Evolutionary conservation across 2,888 invertebrate species (phyloP), one percentile per base, ranked within the genome.

Genomic region (Drosophila nigritarsus): DNA sequence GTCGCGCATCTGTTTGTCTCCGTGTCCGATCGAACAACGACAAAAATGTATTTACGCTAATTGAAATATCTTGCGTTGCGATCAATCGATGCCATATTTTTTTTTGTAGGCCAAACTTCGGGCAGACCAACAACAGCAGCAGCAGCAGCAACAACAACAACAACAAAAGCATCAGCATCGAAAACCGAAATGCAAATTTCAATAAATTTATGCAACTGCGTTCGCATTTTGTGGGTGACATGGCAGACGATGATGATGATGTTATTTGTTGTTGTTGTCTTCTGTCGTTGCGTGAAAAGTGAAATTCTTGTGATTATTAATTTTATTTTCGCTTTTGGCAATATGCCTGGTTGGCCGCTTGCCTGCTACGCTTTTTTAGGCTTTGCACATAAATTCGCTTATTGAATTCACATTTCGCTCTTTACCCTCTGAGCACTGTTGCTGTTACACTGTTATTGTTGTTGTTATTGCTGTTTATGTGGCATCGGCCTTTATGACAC

Each of bases 31-130:
- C 65, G 80, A 76, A 74, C 78, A 87, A 80, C 84, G 81, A 81
- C 89, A 90, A 83, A 87, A 89, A 89, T 89, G 87, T 89, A 90
- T 89, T 87, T 89, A 87, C 90, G 90, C 90, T 87, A 87, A 87
- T 87, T 87, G 90, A 87, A 90, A 87, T 87, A 87, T 90, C 87
- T 87, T 77, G 89, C 87, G 90, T 79, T 87, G 77, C 90, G 90
- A 87, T 87, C 90, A 89, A 87, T 87, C 87, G 87, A 90, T 87
- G 87, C 90, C 89, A 87, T 90, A 90, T 86, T 80, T 77, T 79
- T 79, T 81, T 85, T 85, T 87, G 82, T 87, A 85, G 90, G 86
- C 88, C 88, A 86, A 89, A 87, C 71, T 60, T 62, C 60, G 68
- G 65, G 59, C 32, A 55, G 62, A 36, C 45, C 65, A 65, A 18